Evolutionary conservation across 2,797 vertebrate species (phyloP).

Genomic region (Pempheris klunzingeri): DNA sequence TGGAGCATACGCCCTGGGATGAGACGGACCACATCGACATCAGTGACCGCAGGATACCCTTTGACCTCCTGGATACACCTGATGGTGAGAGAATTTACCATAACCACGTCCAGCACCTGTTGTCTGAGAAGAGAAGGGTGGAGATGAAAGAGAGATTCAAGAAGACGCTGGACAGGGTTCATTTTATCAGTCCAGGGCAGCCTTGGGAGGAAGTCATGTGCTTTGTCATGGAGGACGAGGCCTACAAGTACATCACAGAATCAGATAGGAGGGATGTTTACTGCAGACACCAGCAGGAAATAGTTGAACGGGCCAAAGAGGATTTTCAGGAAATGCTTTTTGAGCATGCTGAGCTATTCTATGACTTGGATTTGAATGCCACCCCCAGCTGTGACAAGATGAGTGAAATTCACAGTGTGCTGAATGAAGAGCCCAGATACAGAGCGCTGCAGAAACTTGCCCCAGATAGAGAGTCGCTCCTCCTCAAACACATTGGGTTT

Average conservation of each 20-base stretch:
- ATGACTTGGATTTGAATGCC: slow-evolving; percentile 98
- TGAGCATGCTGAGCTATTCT: slow-evolving; percentile 98
- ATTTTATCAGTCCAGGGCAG: slow-evolving; percentile 96
- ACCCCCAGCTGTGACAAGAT: slow-evolving; percentile 99
- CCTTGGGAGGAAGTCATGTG: slow-evolving; percentile 99
- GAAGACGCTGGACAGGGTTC: slow-evolving; percentile 97
- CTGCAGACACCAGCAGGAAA: slow-evolving; percentile 96
- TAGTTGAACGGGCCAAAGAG: slow-evolving; percentile 99
- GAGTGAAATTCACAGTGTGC: slow-evolving; percentile 97
- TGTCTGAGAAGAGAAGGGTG: slow-evolving; percentile 93
- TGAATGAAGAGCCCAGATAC: slow-evolving; percentile 98
- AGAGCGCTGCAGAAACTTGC: slow-evolving; percentile 98
- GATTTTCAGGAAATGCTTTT: slow-evolving; percentile 99
- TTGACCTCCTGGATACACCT: slow-evolving; percentile 92
- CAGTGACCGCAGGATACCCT: slow-evolving; percentile 96
- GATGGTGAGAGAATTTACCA: slow-evolving; percentile 96
- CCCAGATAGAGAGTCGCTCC: slow-evolving; percentile 96
- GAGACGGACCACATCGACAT: slow-evolving; percentile 97
- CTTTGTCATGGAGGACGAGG: slow-evolving; percentile 98
- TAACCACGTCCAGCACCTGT: slow-evolving; percentile 95
- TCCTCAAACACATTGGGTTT: slow-evolving; percentile 99
- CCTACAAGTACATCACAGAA: slow-evolving; percentile 97
- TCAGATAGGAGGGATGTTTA: slow-evolving; percentile 97
- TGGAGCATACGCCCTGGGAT: slow-evolving; percentile 97
- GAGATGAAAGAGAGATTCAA: slow-evolving; percentile 99